Base-by-base conservation (phyloP, 1,140 invertebrate species). In the Bombus pascuorum region DNA sequence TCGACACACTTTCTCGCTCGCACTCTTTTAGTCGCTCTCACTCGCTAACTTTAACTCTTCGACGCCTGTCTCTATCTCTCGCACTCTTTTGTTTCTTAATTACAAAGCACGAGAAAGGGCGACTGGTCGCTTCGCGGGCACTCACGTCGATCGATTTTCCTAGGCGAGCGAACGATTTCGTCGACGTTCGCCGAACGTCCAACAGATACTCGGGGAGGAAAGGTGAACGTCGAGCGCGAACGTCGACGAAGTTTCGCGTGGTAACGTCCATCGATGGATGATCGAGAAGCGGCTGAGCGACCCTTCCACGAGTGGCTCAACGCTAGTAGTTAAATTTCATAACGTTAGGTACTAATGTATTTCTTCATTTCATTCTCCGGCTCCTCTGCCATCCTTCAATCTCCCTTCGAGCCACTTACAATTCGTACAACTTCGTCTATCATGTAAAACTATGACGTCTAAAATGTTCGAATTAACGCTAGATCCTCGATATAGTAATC, bases 311-410 rank as follows among this genome's bases (percentile, higher is more conserved):
- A 65, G 70, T 76, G 73, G 77, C 80, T 92, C 91, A 93, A 93
- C 92, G 87, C 90, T 94, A 93, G 85, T 93, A 93, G 90, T 94
- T 59, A 39, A 79, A 92, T 91, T 85, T 92, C 89, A 87, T 90
- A 92, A 92, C 87, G 90, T 94, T 94, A 94, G 94, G 93, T 95
- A 94, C 93, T 94, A 95, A 92, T 92, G 90, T 91, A 90, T 91
- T 87, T 74, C 34, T 65, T 86, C 59, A 47, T 74, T 68, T 83
- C 15, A 34, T 66, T 79, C n/a, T 18, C 25, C 65, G 34, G 10
- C 65, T 42, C 44, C 3, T 0, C n/a, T 2, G 2, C 28, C 53
- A 8, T 18, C 9, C 39, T 22, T 44, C 4, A n/a, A 71, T 53
- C 66, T 73, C 79, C 73, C 34, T 34, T 66, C 75, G 87, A 80